Evolutionary conservation across 2,888 invertebrate genomes (phyloP), one percentile per base, ranked within the genome.

Genomic region (Zygogramma bicolorata): DNA sequence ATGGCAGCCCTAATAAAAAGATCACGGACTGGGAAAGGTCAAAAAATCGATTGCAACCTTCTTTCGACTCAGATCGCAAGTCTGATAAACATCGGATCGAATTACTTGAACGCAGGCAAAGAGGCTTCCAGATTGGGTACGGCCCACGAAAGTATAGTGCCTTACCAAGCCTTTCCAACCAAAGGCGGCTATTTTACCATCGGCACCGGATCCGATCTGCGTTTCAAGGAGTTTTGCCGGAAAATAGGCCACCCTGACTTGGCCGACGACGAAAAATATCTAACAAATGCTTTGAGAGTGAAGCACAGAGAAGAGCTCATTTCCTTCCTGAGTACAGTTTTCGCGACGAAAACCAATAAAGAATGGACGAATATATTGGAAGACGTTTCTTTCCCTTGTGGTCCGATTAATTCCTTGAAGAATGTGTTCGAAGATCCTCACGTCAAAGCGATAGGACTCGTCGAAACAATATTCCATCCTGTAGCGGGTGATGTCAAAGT

Each of bases 31-130:
- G 94, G 95, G 0, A 86, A 86, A 75, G 99, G 99, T 0, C 97
- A 98, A 84, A 95, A 95, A 88, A 95, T 99, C 66, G 97, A 98
- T 83, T 97, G 97, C 82, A 93, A 98, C 87, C 90, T 99, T n/a
- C 87, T 99, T 0, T 95, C 97, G 0, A 97, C 98, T 0, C 97
- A 98, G 89, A 91, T 98, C 38, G 92, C 97, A 0, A 92, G 93
- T 81, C 90, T 99, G 85, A 95, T 96, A 22, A 97, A 98, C 85
- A 90, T 98, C 10, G 97, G 93, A 0, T 93, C 94, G 0, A 97
- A 95, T 87, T 98, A 95, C 86, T 88, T 99, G 29, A 99, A 98
- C 86, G 93, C 93, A 59, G 93, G 93, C 0, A 89, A 83, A 25
- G 95, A 96, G 81, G 94, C 94, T 0, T 88, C 90, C 70, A 89